A percentile compares a stretch with the other conserved stretches of the same genome.
These are phyloP conservation scores for Thymallus thymallus DNA, from an alignment of 2,113 vertebrate genomes.

Conservation along the genomic window DNA sequence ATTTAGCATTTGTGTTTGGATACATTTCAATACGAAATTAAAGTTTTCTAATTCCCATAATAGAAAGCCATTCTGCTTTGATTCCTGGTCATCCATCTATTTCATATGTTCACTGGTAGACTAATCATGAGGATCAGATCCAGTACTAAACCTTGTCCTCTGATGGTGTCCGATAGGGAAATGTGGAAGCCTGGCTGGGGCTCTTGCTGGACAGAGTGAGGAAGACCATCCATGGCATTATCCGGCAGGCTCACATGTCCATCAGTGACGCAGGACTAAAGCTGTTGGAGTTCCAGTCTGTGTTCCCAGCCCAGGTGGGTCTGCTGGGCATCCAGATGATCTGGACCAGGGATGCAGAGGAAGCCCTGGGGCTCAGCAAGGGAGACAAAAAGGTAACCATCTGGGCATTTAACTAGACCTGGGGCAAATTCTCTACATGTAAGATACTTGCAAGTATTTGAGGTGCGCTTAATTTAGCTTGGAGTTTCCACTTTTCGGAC, in stretches of 20 bases:
- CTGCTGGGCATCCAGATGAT: conserved; percentile 88
- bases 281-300: conserved; percentile 77
- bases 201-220: conserved; percentile 74
- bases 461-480: no score
- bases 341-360: conserved; percentile 87
- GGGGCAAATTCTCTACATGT: no score
- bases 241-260: conserved; percentile 72
- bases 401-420: no score
- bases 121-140: background rate
- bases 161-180: conserved; percentile 64
- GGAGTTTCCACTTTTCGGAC: no score
- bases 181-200: conserved; percentile 80
- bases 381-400: conserved; percentile 76
- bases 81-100: no score
- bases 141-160: background rate
- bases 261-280: conserved; percentile 70
- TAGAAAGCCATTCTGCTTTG: no score
- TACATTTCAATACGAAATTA: background rate
- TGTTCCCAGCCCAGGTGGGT: conserved; percentile 85
- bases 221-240: conserved; percentile 77
- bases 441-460: no score
- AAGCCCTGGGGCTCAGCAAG: conserved; percentile 79
- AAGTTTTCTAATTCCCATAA: background rate
- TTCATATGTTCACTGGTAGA: no score
- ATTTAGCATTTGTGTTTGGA: background rate